Evolutionary conservation across 2,797 vertebrate species (phyloP), one percentile per base, ranked within the genome.

Genomic region (Meda fulgida): DNA sequence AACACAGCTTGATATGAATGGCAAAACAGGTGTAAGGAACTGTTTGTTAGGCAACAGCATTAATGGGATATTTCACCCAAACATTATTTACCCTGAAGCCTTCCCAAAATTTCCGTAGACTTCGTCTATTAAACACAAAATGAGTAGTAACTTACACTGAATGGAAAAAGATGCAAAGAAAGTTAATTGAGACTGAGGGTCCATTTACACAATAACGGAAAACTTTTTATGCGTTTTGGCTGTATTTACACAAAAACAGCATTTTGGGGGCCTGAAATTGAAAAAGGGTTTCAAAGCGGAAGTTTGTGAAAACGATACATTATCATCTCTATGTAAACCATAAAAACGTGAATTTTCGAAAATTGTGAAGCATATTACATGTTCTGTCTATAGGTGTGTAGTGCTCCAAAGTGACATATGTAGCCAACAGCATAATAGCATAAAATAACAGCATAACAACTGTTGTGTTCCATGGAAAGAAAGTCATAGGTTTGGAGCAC

Each of bases 11-110:
- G 63, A 55, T 23, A 26, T 29, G 16, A 51, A 58, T 29, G 36
- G 67, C n/a, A 46, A 81, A 72, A 36, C 51, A 58, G 67, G 69
- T 81, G 67, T 81, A 72, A 60, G n/a, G n/a, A 60, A 40, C 8
- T 72, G 9, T 70, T 71, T 38, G 23, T 58, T 29, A 43, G 23
- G 34, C 34, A 53, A 58, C 67, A 29, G 53, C 6, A 40, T 14
- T 43, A 72, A 31, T 72, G 4, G 11, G 19, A 66, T 31, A 11
- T 38, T 63, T 26, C 16, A n/a, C 7, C n/a, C 18, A 81, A 65
- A 63, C 7, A 29, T 29, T 19, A 63, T 11, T 63, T 18, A 40
- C 34, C 4, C 23, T n/a, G 5, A 19, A 40, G 53, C 13, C 3
- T 2, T 51, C 16, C 18, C 46, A 51, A 51, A 73, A 29, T 26